Conservation (phyloP, 2,888 invertebrate species). For the Scrobipalpa atriplicella region DNA sequence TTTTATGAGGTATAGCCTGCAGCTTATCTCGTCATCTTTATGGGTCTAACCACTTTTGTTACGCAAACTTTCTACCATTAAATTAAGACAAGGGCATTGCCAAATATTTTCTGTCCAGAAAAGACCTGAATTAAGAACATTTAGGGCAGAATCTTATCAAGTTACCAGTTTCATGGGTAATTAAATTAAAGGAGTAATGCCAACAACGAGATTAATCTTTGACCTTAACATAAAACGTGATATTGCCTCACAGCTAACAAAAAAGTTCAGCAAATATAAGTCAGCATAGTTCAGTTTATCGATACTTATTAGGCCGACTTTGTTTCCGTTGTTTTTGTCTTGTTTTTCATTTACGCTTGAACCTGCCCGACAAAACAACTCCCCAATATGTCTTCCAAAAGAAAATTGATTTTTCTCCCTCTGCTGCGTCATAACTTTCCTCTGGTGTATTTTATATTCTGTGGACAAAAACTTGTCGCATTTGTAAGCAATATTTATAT, state of each 20-base stretch:
- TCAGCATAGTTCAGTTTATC: slow-evolving; percentile 25
- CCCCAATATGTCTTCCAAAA: slow-evolving; percentile 52
- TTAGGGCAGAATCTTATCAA: background rate
- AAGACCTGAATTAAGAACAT: background rate
- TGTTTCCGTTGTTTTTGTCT: slow-evolving; percentile 33
- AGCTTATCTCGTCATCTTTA: slow-evolving; percentile 31
- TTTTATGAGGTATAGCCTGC: slow-evolving; percentile 25
- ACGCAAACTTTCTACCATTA: slow-evolving; percentile 21
- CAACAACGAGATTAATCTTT: background rate
- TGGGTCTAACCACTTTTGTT: slow-evolving; percentile 22
- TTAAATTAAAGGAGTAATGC: slow-evolving; percentile 9
- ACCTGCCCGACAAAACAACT: slow-evolving; percentile 54
- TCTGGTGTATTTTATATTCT: slow-evolving; percentile 47
- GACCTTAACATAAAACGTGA: background rate
- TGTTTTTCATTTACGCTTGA: slow-evolving; percentile 41
- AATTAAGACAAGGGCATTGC: slow-evolving; percentile 14
- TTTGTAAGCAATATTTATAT: slow-evolving; percentile 42
- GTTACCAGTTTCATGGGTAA: background rate
- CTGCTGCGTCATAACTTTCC: slow-evolving; percentile 35
- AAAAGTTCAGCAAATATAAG: background rate
- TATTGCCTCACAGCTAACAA: background rate
- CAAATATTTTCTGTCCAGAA: background rate
- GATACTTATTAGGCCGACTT: slow-evolving; percentile 27
- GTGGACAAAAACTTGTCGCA: slow-evolving; percentile 22
- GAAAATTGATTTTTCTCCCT: slow-evolving; percentile 55